Conservation (phyloP, 2,113 vertebrate genomes). For the Cottus gobio region DNA sequence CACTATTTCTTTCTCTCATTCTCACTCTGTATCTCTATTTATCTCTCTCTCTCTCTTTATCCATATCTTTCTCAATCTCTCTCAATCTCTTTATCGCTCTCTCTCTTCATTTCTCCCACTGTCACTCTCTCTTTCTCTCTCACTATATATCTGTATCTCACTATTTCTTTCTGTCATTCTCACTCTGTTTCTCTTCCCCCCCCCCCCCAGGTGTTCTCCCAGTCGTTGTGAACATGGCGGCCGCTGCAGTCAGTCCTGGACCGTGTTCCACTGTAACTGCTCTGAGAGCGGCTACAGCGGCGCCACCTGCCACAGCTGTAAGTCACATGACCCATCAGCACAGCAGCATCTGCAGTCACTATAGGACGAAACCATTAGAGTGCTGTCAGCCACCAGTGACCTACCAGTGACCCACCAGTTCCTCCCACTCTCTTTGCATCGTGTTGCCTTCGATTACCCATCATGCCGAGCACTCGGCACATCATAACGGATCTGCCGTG, state of each 20-base stretch:
- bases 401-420: too few relatives aligned
- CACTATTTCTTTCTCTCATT: background rate
- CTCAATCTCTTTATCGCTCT: slow-evolving; percentile 3
- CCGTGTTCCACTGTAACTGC: slow-evolving; percentile 91
- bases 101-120: background rate
- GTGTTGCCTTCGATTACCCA: background rate
- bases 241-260: slow-evolving; percentile 93
- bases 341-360: background rate
- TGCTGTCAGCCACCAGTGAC: background rate
- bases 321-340: slow-evolving; percentile 51
- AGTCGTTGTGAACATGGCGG: slow-evolving; percentile 95
- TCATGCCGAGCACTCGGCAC: too few relatives aligned
- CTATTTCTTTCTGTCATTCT: too few relatives aligned
- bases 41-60: background rate
- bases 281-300: slow-evolving; percentile 89
- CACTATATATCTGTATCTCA: too few relatives aligned
- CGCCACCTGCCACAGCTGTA: slow-evolving; percentile 92
- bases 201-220: slow-evolving; percentile 88
- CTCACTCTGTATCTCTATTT: background rate
- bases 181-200: background rate
- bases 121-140: too few relatives aligned
- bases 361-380: background rate
- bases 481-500: too few relatives aligned
- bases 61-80: background rate
- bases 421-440: background rate